Conservation (phyloP, 37 sponge, comb jelly and placozoan species). For the Theonella swinhoei region DNA sequence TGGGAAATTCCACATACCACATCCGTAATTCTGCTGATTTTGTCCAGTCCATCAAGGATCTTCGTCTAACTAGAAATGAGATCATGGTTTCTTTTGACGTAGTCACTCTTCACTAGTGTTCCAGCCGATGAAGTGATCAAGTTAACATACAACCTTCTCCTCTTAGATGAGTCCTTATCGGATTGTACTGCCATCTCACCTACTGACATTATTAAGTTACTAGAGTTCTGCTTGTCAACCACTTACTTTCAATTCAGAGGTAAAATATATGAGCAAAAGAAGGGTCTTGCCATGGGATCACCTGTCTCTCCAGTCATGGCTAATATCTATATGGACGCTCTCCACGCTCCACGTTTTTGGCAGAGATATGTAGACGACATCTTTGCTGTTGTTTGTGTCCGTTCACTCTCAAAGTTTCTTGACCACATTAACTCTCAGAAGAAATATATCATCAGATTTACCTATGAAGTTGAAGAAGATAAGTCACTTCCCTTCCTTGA, state of each 20-base stretch:
- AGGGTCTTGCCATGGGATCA: background rate
- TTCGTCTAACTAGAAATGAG: no score
- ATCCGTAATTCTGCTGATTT: no score
- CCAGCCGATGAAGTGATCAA: no score
- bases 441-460: background rate
- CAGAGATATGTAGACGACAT: background rate
- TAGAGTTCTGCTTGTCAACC: background rate
- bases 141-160: no score
- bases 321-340: background rate
- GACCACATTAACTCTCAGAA: no score
- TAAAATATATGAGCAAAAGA: background rate
- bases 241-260: background rate
- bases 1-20: no score
- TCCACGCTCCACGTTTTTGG: background rate
- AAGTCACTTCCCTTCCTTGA: background rate
- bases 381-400: no score
- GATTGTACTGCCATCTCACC: background rate
- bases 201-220: background rate
- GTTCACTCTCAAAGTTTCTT: no score
- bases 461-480: background rate
- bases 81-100: no score
- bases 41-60: no score
- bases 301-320: background rate
- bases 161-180: no score
- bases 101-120: no score